Conservation (phyloP, 2,888 invertebrate species). For the Microplitis manilae region DNA sequence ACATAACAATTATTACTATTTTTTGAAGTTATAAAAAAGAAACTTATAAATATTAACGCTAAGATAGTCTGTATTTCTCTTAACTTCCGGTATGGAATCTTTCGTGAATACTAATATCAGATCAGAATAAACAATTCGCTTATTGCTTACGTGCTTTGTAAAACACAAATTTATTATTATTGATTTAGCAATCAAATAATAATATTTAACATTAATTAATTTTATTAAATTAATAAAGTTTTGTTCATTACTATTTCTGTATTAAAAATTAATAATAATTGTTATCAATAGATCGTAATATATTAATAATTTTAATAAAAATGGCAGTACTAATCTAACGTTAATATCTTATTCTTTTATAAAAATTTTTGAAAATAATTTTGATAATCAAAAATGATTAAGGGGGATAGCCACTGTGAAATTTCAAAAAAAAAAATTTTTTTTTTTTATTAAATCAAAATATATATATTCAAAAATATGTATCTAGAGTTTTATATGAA, state of each 20-base stretch:
- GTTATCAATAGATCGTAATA: background rate
- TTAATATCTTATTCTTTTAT: background rate
- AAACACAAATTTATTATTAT: background rate
- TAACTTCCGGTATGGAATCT: constrained; percentile 29
- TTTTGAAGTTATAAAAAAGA: constrained; percentile 1
- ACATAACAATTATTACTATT: background rate
- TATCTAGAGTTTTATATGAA: too few species aligned
- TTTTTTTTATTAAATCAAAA: too few species aligned
- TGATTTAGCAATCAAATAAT: background rate
- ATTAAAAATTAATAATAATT: constrained; percentile 9
- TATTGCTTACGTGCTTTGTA: constrained; percentile 4
- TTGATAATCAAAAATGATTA: background rate
- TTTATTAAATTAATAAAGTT: background rate
- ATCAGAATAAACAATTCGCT: constrained; percentile 36
- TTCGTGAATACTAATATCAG: constrained; percentile 44
- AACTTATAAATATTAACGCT: constrained; percentile 22
- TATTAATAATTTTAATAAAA: background rate
- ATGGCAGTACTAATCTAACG: constrained; percentile 4
- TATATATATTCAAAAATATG: too few species aligned
- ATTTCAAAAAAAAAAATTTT: too few species aligned
- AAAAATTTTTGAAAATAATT: background rate
- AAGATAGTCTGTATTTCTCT: constrained; percentile 1
- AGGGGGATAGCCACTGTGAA: too few species aligned
- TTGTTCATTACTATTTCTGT: constrained; percentile 6
- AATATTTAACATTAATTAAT: constrained; percentile 25